A percentile compares a stretch with the other conserved stretches of the same genome.
phyloP scores from a whole-genome alignment of 2,888 invertebrate genomes.

The Heteropelma amictum region DNA sequence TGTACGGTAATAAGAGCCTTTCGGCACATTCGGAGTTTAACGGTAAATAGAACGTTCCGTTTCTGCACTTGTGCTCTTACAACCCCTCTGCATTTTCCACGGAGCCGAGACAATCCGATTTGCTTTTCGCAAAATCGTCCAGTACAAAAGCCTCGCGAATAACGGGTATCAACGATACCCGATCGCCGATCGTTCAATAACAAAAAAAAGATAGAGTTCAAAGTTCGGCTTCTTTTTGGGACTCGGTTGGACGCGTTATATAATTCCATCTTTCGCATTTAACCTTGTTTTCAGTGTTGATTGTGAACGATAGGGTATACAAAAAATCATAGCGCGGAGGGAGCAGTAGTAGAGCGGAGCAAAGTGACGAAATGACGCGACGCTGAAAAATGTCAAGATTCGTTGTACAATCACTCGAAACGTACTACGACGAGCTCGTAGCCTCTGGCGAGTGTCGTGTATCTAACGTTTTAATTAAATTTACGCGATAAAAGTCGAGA shows the following conservation, averaged over 20 bases:
- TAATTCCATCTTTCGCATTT: too few relatives aligned
- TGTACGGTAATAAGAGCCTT: constrained; percentile 51
- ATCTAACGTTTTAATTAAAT: constrained; percentile 50
- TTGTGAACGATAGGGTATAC: not conserved
- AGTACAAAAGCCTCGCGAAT: constrained; percentile 15
- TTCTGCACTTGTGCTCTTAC: constrained; percentile 8
- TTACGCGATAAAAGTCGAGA: constrained; percentile 26
- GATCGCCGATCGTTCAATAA: constrained; percentile 22
- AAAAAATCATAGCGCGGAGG: not conserved
- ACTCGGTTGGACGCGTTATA: too few relatives aligned
- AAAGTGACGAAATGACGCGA: constrained; percentile 2
- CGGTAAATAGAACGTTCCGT: constrained; percentile 47
- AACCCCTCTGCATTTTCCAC: not conserved
- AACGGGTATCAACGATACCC: constrained; percentile 32
- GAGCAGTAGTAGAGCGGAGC: not conserved
- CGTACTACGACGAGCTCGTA: constrained; percentile 25
- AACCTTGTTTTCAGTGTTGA: too few relatives aligned
- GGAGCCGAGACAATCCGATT: not conserved
- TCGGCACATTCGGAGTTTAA: constrained; percentile 52
- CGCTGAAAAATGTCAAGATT: constrained; percentile 6
- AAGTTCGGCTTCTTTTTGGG: too few relatives aligned
- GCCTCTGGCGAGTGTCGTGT: constrained; percentile 6
- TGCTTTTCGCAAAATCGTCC: constrained; percentile 4
- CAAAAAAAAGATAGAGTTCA: not conserved
- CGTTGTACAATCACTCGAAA: constrained; percentile 8